These are phyloP conservation scores for Hofmannophila pseudospretella DNA, from an alignment of 2,888 invertebrate species.

Conservation along the genomic window DNA sequence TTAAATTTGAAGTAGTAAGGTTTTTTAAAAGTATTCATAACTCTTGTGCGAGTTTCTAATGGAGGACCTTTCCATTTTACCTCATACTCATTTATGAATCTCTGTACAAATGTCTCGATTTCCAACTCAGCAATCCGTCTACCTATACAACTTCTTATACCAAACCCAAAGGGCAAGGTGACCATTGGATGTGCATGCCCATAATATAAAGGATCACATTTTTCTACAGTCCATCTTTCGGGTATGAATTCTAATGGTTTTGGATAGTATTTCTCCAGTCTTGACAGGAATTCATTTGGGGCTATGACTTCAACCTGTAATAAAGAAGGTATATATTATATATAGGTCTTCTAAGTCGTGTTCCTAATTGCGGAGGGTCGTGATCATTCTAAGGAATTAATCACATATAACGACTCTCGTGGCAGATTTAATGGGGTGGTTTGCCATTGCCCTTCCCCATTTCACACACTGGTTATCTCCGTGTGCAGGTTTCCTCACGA, in stretches of 20 bases:
- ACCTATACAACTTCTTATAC: constrained; percentile 83
- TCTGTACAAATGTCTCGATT: constrained; percentile 73
- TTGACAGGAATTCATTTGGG: constrained; percentile 83
- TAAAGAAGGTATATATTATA: no score
- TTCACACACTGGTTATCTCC: no score
- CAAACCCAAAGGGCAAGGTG: constrained; percentile 82
- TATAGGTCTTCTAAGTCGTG: no score
- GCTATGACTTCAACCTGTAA: constrained; percentile 85
- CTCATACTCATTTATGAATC: constrained; percentile 39
- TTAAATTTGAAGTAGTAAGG: constrained; percentile 52
- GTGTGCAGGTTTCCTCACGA: no score
- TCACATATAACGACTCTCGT: no score
- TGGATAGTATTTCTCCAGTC: constrained; percentile 72
- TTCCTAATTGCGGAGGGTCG: no score
- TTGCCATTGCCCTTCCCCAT: no score
- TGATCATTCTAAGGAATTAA: no score
- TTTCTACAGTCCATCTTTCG: constrained; percentile 83
- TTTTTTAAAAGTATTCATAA: constrained; percentile 44
- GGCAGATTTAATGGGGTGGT: no score
- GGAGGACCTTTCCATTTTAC: constrained; percentile 61
- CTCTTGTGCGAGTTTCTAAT: constrained; percentile 37
- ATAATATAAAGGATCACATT: constrained; percentile 54
- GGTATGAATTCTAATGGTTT: constrained; percentile 78
- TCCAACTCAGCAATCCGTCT: constrained; percentile 85
- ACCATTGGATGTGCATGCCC: constrained; percentile 78